Evolutionary conservation across 2,113 vertebrate genomes (phyloP), one percentile per base, ranked within the genome.

Genomic region (Colius striatus): DNA sequence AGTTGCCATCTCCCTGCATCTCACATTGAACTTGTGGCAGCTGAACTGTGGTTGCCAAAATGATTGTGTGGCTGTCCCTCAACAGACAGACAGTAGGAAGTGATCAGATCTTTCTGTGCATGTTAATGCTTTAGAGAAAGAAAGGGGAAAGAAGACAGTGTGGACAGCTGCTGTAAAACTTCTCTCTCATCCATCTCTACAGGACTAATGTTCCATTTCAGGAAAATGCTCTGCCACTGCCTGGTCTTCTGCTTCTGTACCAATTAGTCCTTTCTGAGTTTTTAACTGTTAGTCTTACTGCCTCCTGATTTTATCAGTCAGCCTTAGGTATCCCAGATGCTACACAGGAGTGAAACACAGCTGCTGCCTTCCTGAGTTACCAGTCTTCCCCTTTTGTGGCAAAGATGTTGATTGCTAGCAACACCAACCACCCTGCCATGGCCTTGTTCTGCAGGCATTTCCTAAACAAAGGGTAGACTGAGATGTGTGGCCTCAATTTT

Each of bases 81-180:
- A 38, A 29, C 18, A 57, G 10, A 68, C 13, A n/a, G 45, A 65
- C 14, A 65, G 34, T 10, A 73, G 51, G 32, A 74, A 17, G 16
- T 0, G 4, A 47, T 25, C 32, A 53, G 61, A 43, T 10, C 2
- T 32, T 41, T 61, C n/a, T 50, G 17, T 50, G 57, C 10, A 1
- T 6, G 7, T 25, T 55, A 38, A 10, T 27, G 57, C 50, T 62
- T 71, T 45, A 63, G 48, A 84, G 60, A 75, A 83, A 86, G 34
- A 66, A 86, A 92, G 30, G 30, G 84, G 27, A 62, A 63, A 63
- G 34, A 25, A n/a, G 10, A 19, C 34, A 68, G 11, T 0, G 3
- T 21, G 19, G 63, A 75, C 55, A 93, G 75, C 57, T 92, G 81
- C n/a, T 86, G 79, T 11, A n/a, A 63, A 92, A 55, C 45, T 51